phyloP scores from a whole-genome alignment of 2,113 vertebrate species.

The Pygathrix nemaeus region DNA sequence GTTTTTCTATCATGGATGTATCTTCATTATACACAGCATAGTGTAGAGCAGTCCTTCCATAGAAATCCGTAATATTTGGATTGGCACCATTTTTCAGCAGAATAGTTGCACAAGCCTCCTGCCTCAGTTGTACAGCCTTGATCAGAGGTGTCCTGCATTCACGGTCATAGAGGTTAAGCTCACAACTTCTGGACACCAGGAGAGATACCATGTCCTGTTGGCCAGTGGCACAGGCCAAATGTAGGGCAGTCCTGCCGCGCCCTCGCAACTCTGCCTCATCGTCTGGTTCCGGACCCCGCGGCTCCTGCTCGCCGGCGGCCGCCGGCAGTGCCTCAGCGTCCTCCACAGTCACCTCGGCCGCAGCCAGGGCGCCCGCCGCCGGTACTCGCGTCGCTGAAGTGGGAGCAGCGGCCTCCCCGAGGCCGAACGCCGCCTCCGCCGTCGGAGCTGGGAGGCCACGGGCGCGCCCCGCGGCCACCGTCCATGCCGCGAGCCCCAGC shows the following conservation, averaged over 20 bases:
- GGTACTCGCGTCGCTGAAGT: conserved; percentile 81
- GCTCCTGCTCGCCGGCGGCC: conserved; percentile 80
- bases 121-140: background rate
- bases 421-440: conserved; percentile 73
- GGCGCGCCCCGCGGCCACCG: conserved; percentile 68
- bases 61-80: background rate
- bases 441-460: conserved; percentile 68
- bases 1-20: background rate
- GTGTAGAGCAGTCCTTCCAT: background rate
- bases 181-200: background rate
- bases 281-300: conserved; percentile 81
- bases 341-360: conserved; percentile 93
- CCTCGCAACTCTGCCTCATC: conserved; percentile 59
- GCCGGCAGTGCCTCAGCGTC: conserved; percentile 89
- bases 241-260: conserved; percentile 68
- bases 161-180: background rate
- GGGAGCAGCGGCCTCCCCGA: conserved; percentile 80
- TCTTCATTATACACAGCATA: background rate
- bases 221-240: background rate
- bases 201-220: background rate
- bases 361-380: conserved; percentile 70
- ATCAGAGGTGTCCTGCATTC: background rate
- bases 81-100: background rate
- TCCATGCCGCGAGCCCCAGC: conserved; percentile 70
- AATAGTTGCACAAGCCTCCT: background rate